Evolutionary conservation across 2,113 vertebrate genomes (phyloP), one percentile per base, ranked within the genome.

Genomic region (Gobius niger): DNA sequence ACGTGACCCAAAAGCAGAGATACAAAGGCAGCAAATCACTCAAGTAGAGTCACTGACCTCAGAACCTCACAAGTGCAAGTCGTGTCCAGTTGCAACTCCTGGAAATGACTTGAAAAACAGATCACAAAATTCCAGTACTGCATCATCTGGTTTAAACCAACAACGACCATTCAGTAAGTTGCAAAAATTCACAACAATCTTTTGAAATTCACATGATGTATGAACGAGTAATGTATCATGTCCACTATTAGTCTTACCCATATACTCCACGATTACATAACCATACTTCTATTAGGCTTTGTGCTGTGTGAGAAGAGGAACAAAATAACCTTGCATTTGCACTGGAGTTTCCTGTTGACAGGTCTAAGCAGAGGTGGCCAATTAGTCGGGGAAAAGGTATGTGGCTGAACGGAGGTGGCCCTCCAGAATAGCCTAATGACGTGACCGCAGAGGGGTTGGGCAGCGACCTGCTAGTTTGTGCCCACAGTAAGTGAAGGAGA

Each of bases 361-460:
- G 80, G 77, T 87, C 65, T 24, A 56, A 73, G 73, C 63, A 47
- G 73, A 52, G 56, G 14, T 24, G 68, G 18, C 84, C 76, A 81
- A 88, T 88, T 88, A 89, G 15, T 77, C 42, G 2, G 18, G 24
- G 44, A 75, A 19, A 65, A 65, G 44, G 72, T 69, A 84, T 70
- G 76, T 81, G 57, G 73, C 62, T 47, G 71, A 63, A 70, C 19
- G 70, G 68, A 76, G 79, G 68, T 42, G 47, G 76, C 53, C 67
- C 73, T 73, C 70, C 63, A 72, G 71, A 82, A 73, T 40, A 75
- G 61, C 61, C 78, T 88, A 87, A 89, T 82, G 73, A 74, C 67
- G 70, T 80, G 70, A 88, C 77, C 80, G 81, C 73, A 46, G 69
- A 12, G 51, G 65, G 76, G 70, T 73, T 59, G 44, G 12, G 81